phyloP scores from a whole-genome alignment of 2,888 invertebrate genomes.

The Sturmia bella region DNA sequence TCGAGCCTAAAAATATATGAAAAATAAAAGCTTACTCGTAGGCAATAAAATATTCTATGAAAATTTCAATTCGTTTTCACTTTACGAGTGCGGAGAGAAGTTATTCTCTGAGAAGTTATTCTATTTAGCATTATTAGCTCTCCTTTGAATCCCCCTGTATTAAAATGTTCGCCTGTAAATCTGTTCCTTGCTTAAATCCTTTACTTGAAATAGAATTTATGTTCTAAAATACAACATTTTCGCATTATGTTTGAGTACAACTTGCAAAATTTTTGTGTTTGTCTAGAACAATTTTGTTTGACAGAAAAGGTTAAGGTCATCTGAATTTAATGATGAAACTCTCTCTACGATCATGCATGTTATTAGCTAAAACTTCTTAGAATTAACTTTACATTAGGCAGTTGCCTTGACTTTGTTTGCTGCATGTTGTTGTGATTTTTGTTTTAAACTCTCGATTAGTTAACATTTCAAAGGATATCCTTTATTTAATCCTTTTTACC shows the following conservation, averaged over 20 bases:
- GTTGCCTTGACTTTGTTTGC: slow-evolving; percentile 6
- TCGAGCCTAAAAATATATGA: too few relatives aligned
- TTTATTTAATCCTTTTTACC: slow-evolving; percentile 33
- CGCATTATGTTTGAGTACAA: background rate
- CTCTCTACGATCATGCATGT: slow-evolving; percentile 10
- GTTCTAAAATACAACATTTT: slow-evolving; percentile 21
- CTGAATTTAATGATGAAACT: slow-evolving; percentile 5
- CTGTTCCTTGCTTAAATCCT: slow-evolving; percentile 61
- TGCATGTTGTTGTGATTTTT: slow-evolving; percentile 27
- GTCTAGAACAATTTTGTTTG: background rate
- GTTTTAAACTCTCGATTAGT: slow-evolving; percentile 8
- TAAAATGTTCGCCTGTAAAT: too few relatives aligned
- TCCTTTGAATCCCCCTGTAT: too few relatives aligned
- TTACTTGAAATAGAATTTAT: slow-evolving; percentile 54
- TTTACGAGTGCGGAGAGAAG: too few relatives aligned
- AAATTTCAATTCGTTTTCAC: too few relatives aligned
- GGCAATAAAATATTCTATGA: too few relatives aligned
- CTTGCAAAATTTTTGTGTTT: slow-evolving; percentile 14
- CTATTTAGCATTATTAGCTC: too few relatives aligned
- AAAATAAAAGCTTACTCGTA: too few relatives aligned
- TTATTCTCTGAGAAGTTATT: too few relatives aligned
- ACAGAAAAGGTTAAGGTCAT: slow-evolving; percentile 14
- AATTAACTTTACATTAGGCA: slow-evolving; percentile 45
- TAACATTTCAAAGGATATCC: background rate
- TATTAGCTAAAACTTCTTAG: slow-evolving; percentile 39